These are phyloP conservation scores for Enteromius unitaeniatus DNA, from an alignment of 2,797 vertebrate genomes.

Conservation along the genomic window DNA sequence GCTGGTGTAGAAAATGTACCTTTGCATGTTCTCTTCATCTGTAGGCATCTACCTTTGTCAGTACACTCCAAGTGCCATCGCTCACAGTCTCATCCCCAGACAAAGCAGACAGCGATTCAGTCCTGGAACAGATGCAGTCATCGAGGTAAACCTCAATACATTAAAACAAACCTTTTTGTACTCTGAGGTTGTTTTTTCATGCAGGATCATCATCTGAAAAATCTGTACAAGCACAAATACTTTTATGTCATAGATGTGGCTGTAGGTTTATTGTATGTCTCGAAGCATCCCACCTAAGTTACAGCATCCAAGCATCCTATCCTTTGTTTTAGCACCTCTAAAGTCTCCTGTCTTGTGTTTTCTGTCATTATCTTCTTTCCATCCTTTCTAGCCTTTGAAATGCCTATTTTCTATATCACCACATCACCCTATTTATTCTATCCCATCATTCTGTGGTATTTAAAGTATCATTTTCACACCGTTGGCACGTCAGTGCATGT, in stretches of 20 bases:
- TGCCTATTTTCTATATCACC: background rate
- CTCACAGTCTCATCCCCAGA: slow-evolving; percentile 68
- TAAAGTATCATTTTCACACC: background rate
- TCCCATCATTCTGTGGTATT: slow-evolving; percentile 10
- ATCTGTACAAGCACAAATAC: background rate
- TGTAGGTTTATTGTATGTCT: background rate
- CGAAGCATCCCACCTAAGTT: background rate
- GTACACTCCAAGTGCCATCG: slow-evolving; percentile 73
- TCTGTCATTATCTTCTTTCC: background rate
- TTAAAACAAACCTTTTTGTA: background rate
- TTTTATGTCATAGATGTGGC: background rate
- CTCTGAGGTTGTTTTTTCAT: background rate
- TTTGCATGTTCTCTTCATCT: background rate
- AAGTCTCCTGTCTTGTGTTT: background rate
- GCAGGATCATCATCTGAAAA: background rate
- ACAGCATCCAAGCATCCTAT: slow-evolving; percentile 1
- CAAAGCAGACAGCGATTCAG: slow-evolving; percentile 65
- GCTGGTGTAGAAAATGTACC: background rate
- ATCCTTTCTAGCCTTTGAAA: background rate
- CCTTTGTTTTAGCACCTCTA: background rate
- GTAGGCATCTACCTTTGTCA: slow-evolving; percentile 50
- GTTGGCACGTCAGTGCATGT: slow-evolving; percentile 14
- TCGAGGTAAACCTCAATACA: slow-evolving; percentile 66
- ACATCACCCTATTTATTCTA: background rate
- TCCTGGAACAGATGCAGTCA: slow-evolving; percentile 57